Evolutionary conservation across 2,888 invertebrate species (phyloP).

Genomic region (Philereme transversata): DNA sequence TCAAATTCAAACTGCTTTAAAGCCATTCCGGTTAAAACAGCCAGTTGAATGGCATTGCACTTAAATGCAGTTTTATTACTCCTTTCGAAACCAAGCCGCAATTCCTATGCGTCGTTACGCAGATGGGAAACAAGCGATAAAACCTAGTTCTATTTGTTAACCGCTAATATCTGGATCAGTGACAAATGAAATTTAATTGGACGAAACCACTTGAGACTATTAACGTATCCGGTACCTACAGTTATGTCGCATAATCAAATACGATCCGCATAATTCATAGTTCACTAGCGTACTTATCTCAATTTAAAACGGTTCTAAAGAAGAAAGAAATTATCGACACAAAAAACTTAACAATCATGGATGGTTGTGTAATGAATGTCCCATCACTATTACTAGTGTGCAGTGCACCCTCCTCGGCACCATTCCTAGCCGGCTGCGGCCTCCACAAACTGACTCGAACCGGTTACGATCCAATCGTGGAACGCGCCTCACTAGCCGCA

Average conservation of each 20-base stretch:
- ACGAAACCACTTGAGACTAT: constrained; percentile 4
- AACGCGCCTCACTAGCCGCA: constrained; percentile 68
- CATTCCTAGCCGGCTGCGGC: constrained; percentile 74
- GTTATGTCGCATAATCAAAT: constrained; percentile 7
- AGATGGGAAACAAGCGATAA: constrained; percentile 31
- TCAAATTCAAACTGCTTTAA: neutral
- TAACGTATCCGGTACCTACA: constrained; percentile 5
- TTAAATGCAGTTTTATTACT: constrained; percentile 18
- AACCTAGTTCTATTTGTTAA: constrained; percentile 11
- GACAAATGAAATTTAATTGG: constrained; percentile 17
- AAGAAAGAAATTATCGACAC: neutral
- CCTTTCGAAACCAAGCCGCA: constrained; percentile 14
- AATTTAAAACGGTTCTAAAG: neutral
- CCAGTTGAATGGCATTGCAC: constrained; percentile 4
- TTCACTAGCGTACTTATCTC: neutral
- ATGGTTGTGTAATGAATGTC: constrained; percentile 43
- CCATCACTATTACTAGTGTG: constrained; percentile 56
- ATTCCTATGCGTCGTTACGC: constrained; percentile 21
- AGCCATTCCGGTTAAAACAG: constrained; percentile 13
- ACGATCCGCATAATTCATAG: constrained; percentile 2
- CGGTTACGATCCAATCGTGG: constrained; percentile 73
- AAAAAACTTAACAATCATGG: constrained; percentile 26
- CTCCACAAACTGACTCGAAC: constrained; percentile 74
- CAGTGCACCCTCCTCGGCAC: constrained; percentile 52
- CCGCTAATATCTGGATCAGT: constrained; percentile 10